These are phyloP conservation scores for Leptogaster cylindrica DNA, from an alignment of 2,888 invertebrate genomes.

Conservation along the genomic window DNA sequence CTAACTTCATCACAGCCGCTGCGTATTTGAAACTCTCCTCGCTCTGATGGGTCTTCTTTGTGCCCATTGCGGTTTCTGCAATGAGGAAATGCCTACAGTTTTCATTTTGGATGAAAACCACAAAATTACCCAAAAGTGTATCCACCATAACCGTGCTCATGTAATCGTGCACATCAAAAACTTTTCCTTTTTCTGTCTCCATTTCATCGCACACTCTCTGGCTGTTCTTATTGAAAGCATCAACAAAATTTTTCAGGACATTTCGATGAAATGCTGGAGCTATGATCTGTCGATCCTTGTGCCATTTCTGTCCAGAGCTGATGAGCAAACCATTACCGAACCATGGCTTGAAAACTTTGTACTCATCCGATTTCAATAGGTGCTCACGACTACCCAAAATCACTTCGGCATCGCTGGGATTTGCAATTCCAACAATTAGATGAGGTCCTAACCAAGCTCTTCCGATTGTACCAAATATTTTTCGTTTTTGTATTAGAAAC, in stretches of 20 bases:
- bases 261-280: conserved; percentile 86
- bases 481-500: too few species aligned
- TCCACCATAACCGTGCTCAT: conserved; percentile 82
- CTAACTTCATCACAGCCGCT: conserved; percentile 84
- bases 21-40: conserved; percentile 77
- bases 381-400: conserved; percentile 76
- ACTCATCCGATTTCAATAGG: conserved; percentile 76
- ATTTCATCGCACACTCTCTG: conserved; percentile 72
- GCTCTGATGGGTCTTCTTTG: conserved; percentile 74
- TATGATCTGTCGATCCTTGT: conserved; percentile 80
- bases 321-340: conserved; percentile 80
- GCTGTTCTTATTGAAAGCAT: conserved; percentile 78
- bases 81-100: too few species aligned
- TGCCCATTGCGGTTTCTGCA: conserved; percentile 86
- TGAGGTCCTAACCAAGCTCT: conserved; percentile 74
- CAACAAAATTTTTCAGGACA: conserved; percentile 79
- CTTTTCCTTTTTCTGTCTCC: conserved; percentile 70
- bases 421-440: conserved; percentile 70
- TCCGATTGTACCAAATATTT: conserved; percentile 65
- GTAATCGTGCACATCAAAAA: conserved; percentile 78
- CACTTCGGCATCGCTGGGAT: conserved; percentile 75
- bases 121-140: too few species aligned
- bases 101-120: too few species aligned
- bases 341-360: conserved; percentile 80
- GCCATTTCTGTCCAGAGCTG: conserved; percentile 80